A percentile compares a stretch with the other conserved stretches of the same genome.
phyloP scores from a whole-genome alignment of 2,113 vertebrate genomes.

The Dromaius novaehollandiae region DNA sequence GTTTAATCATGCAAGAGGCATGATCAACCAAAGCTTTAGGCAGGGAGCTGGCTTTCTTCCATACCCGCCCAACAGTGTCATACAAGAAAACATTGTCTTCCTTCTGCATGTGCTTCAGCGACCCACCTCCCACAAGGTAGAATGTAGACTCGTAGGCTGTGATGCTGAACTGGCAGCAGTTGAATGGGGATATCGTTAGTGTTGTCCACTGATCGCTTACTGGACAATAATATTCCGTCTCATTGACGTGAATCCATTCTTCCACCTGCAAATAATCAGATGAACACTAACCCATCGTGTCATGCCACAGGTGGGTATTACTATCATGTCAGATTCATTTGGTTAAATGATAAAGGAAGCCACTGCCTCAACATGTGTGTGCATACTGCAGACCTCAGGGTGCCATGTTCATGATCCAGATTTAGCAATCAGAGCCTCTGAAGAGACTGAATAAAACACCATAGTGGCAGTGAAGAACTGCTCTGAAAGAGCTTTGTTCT shows the following conservation, averaged over 20 bases:
- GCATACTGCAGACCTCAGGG: neutral
- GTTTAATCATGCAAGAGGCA: conserved; percentile 43
- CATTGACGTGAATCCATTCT: conserved; percentile 40
- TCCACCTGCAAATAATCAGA: conserved; percentile 26
- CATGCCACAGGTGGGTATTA: neutral
- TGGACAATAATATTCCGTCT: conserved; percentile 61
- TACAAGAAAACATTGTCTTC: conserved; percentile 50
- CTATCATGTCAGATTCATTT: neutral
- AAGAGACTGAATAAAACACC: neutral
- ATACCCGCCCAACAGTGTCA: neutral
- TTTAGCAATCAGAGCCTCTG: neutral
- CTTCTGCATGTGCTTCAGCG: conserved; percentile 35
- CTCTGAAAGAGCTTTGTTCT: neutral
- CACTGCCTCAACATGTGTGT: neutral
- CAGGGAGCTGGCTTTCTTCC: conserved; percentile 44
- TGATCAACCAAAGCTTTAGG: conserved; percentile 59
- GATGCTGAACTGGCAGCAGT: conserved; percentile 63
- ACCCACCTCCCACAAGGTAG: conserved; percentile 31
- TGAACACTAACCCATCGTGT: neutral
- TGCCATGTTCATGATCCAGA: neutral
- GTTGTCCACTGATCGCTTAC: conserved; percentile 59
- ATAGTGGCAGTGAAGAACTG: accelerated
- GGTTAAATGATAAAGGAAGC: neutral
- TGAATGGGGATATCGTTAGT: neutral
- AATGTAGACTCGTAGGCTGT: neutral